Evolutionary conservation across 1,140 invertebrate genomes (phyloP), one percentile per base, ranked within the genome.

Genomic region (Drosophila biarmipes): DNA sequence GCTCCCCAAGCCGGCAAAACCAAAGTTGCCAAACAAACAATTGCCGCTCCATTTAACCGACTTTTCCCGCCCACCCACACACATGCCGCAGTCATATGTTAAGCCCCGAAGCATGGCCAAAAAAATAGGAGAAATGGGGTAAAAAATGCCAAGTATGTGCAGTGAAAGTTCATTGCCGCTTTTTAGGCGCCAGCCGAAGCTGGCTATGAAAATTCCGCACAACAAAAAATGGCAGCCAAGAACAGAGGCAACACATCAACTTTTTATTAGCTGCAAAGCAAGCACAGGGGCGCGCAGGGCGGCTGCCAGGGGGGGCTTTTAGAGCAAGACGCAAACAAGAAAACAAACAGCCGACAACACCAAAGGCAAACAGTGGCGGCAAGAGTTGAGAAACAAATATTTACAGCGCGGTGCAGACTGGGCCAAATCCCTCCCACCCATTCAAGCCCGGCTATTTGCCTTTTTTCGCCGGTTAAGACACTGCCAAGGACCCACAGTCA

Each of bases 361-460:
- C 73, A 78, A 74, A 80, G 48, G 59, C 78, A 87, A 82, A 87
- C 71, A 87, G 69, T 37, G 68, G 59, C 62, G 82, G 74, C 75
- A 87, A 87, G 82, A 87, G 82, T 87, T 82, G 74, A 81, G 78
- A 79, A 81, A 87, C 82, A 87, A 87, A 87, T 87, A 87, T 87
- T 87, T 87, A 82, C 82, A 81, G 43, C 78, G 53, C 75, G 63
- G 48, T 64, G 35, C 59, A 67, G 40, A 29, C 61, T 34, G 34
- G 21, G 35, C 19, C 68, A 17, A 66, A 38, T 31, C 37, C 43
- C 46, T 27, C 21, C 15, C 11, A n/a, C 3, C 69, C 21, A 46
- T 27, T 48, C 14, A 6, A 17, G 46, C 29, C 29, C 48, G 63
- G 48, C 58, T 81, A 73, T 64, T 80, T 80, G 58, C 43, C 58